phyloP scores from a whole-genome alignment of 2,113 vertebrate species.

The Proteles cristata region DNA sequence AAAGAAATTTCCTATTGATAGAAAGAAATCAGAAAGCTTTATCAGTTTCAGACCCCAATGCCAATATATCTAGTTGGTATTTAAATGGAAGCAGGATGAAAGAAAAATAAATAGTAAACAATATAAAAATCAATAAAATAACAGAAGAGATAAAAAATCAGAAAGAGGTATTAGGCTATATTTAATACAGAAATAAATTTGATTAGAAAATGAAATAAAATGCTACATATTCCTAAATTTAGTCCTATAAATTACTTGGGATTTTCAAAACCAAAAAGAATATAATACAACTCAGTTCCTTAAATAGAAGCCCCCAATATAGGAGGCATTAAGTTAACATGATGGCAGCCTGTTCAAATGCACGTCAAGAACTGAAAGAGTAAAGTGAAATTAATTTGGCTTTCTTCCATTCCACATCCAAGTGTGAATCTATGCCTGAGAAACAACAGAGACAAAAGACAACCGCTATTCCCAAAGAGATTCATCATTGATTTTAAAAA shows the following conservation, averaged over 20 bases:
- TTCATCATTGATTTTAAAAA: conserved; percentile 39
- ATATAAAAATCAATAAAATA: conserved; percentile 21
- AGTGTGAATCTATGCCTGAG: conserved; percentile 44
- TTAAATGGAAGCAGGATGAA: conserved; percentile 6
- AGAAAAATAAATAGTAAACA: not conserved
- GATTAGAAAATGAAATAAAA: not conserved
- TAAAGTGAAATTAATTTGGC: conserved; percentile 56
- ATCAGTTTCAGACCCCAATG: not conserved
- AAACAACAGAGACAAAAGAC: conserved; percentile 54
- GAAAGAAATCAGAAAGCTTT: conserved; percentile 9
- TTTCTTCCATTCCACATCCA: conserved; percentile 47
- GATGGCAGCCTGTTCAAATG: not conserved
- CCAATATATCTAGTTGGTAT: not conserved
- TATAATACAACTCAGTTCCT: not conserved
- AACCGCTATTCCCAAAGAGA: conserved; percentile 44
- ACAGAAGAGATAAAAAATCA: conserved; percentile 1
- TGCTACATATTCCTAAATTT: conserved; percentile 12
- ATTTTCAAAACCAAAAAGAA: conserved; percentile 26
- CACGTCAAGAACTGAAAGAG: conserved; percentile 16
- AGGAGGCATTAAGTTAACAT: not conserved
- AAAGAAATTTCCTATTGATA: conserved; percentile 27
- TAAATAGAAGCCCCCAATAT: not conserved
- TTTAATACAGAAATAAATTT: not conserved
- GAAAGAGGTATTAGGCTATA: not conserved
- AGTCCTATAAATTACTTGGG: not conserved